A percentile compares a stretch with the other conserved stretches of the same genome.
These are phyloP conservation scores for Pantherophis guttatus DNA, from an alignment of 2,113 vertebrate genomes.

Conservation along the genomic window DNA sequence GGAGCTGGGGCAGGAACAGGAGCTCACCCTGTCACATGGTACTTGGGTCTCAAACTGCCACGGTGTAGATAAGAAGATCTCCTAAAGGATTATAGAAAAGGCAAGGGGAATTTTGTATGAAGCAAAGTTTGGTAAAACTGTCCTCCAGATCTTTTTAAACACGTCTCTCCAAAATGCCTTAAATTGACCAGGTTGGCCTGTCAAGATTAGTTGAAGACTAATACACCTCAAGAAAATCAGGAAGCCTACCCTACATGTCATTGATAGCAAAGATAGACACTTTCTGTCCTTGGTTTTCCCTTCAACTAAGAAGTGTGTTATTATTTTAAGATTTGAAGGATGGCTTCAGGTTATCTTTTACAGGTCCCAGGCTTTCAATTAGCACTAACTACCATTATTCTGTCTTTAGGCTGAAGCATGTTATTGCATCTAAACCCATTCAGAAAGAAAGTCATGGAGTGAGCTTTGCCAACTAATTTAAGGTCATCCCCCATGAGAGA, in stretches of 20 bases:
- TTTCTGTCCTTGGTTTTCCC: background rate
- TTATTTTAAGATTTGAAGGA: background rate
- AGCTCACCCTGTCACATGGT: background rate
- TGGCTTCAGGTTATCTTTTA: background rate
- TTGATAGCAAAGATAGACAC: background rate
- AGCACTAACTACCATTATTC: background rate
- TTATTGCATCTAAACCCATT: background rate
- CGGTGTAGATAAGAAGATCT: background rate
- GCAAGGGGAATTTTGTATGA: too few relatives aligned
- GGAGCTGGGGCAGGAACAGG: background rate
- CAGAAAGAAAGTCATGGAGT: background rate
- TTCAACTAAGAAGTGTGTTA: background rate
- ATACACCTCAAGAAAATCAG: background rate
- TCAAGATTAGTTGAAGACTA: background rate
- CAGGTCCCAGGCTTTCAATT: conserved; percentile 3
- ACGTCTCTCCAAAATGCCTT: background rate
- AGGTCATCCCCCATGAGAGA: background rate
- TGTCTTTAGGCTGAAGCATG: background rate
- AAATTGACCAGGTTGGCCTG: background rate
- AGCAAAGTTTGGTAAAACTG: background rate
- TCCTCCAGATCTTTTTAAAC: background rate
- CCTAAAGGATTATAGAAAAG: background rate
- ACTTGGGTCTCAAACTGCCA: background rate
- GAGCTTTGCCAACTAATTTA: background rate
- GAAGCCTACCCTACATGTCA: background rate